Percentiles rank a stretch among this genome's conserved stretches.
phyloP scores from a whole-genome alignment of 2,888 invertebrate genomes.

The Augiades crinisus region DNA sequence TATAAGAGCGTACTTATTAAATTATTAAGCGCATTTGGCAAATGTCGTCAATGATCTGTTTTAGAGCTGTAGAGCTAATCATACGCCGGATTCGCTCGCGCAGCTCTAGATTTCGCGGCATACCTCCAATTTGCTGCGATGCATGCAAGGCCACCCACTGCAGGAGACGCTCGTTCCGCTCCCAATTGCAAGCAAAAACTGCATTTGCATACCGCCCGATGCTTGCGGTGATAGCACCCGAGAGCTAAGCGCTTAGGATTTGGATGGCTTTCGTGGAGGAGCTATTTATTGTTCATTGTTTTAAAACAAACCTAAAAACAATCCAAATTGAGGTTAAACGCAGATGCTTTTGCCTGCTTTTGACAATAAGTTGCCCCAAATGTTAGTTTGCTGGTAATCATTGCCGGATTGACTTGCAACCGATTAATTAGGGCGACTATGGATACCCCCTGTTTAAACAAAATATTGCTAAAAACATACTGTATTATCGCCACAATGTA shows the following conservation, averaged over 20 bases:
- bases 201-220: conserved; percentile 78
- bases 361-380: too few species aligned
- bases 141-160: conserved; percentile 55
- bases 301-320: too few species aligned
- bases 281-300: conserved; percentile 11
- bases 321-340: too few species aligned
- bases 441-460: too few species aligned
- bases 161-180: conserved; percentile 51
- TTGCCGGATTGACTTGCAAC: too few species aligned
- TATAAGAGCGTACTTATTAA: too few species aligned
- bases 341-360: too few species aligned
- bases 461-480: too few species aligned
- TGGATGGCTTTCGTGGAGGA: conserved; percentile 7
- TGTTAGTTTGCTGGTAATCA: too few species aligned
- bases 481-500: too few species aligned
- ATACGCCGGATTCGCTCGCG: not conserved
- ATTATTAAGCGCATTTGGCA: not conserved
- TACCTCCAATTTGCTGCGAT: conserved; percentile 20
- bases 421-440: too few species aligned
- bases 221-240: conserved; percentile 55
- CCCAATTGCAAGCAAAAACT: conserved; percentile 78
- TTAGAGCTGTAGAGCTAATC: not conserved
- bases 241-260: conserved; percentile 14
- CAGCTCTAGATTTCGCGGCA: conserved; percentile 21
- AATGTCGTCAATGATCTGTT: not conserved